Evolutionary conservation across 2,797 vertebrate genomes (phyloP).

Genomic region (Acridotheres tristis): DNA sequence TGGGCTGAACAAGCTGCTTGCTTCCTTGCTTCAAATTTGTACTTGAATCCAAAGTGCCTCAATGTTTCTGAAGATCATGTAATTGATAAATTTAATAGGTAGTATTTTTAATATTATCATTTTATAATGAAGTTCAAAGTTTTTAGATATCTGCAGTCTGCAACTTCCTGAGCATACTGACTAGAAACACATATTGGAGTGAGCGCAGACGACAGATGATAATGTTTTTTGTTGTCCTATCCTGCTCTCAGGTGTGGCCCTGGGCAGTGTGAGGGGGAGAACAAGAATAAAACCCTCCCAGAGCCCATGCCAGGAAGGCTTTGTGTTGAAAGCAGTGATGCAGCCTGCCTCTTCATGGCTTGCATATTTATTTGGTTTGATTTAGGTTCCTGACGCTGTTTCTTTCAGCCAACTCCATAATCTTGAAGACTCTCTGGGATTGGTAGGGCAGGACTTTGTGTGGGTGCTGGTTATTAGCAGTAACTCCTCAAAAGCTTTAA

Average conservation of each 20-base stretch:
- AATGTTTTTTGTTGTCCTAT: fast-evolving
- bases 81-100: not conserved
- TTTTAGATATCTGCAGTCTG: not conserved
- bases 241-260: not conserved
- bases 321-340: not conserved
- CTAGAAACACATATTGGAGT: not conserved
- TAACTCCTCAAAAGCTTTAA: not conserved
- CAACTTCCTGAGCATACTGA: not conserved
- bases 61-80: not conserved
- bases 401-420: fast-evolving
- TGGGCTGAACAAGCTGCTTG: not conserved
- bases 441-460: not conserved
- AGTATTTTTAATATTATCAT: not conserved
- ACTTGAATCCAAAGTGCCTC: not conserved
- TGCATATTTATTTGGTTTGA: not conserved
- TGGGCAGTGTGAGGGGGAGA: not conserved
- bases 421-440: not conserved
- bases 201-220: not conserved
- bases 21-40: not conserved
- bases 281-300: not conserved
- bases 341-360: fast-evolving
- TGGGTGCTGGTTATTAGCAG: not conserved
- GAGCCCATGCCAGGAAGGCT: fast-evolving
- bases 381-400: not conserved
- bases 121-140: not conserved